A percentile compares a stretch with the other conserved stretches of the same genome.
Evolutionary conservation across 2,888 invertebrate species (phyloP).

Genomic region (Cistogaster globosa): DNA sequence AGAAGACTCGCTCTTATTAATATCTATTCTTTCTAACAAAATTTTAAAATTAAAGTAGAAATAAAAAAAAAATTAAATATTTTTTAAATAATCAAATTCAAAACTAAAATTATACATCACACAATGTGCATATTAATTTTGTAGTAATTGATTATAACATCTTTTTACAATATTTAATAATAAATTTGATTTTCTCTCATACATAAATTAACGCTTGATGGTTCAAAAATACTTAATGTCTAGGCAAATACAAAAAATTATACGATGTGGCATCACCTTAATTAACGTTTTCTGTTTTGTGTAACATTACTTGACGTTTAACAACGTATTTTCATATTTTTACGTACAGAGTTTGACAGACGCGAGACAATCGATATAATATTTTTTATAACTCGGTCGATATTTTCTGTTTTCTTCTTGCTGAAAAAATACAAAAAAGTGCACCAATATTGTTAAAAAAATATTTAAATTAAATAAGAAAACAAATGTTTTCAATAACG

Average conservation of each 20-base stretch:
- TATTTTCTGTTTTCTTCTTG: conserved; percentile 77
- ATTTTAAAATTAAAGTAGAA: too few relatives aligned
- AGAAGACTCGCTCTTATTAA: too few relatives aligned
- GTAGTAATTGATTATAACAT: too few relatives aligned
- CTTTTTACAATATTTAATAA: too few relatives aligned
- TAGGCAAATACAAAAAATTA: not conserved
- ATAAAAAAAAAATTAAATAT: too few relatives aligned
- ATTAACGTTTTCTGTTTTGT: not conserved
- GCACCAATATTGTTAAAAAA: conserved; percentile 62
- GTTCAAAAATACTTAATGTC: too few relatives aligned
- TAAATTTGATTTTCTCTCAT: too few relatives aligned
- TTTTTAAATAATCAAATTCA: too few relatives aligned
- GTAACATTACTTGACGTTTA: conserved; percentile 42
- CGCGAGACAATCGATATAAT: conserved; percentile 76
- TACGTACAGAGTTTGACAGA: conserved; percentile 70
- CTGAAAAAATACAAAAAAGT: conserved; percentile 72
- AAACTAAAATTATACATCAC: too few relatives aligned
- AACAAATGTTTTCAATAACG: conserved; percentile 26
- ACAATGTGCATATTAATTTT: too few relatives aligned
- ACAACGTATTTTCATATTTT: conserved; percentile 46
- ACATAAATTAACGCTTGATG: too few relatives aligned
- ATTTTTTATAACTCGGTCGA: conserved; percentile 78
- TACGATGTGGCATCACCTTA: conserved; percentile 13
- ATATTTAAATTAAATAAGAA: conserved; percentile 36
- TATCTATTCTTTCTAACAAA: too few relatives aligned